Conservation (phyloP, 2,113 vertebrate species). For the Mustela lutreola region DNA sequence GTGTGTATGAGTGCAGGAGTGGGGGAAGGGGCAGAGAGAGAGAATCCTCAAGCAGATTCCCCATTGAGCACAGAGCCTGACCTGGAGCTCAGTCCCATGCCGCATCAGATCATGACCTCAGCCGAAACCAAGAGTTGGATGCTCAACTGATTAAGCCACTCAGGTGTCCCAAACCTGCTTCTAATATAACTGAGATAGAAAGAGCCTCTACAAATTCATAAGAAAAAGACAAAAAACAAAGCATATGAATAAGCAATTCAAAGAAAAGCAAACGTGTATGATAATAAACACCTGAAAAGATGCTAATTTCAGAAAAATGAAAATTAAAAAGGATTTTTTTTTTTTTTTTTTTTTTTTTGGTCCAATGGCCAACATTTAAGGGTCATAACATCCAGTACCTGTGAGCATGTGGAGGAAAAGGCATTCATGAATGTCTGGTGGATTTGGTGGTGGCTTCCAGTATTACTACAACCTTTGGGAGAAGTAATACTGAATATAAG, state of each 20-base stretch:
- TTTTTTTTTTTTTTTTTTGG: background rate
- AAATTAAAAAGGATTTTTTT: background rate
- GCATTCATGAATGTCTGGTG: background rate
- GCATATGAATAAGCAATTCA: background rate
- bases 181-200: background rate
- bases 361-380: background rate
- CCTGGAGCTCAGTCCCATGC: background rate
- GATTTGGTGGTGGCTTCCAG: background rate
- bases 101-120: background rate
- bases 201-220: background rate
- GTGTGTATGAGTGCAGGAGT: background rate
- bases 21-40: background rate
- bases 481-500: background rate
- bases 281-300: background rate
- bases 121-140: background rate
- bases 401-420: background rate
- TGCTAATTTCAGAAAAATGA: constrained; percentile 20
- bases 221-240: background rate
- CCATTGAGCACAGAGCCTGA: background rate
- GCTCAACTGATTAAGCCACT: background rate
- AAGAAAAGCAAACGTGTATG: background rate
- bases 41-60: background rate
- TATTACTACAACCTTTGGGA: background rate
- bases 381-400: background rate
- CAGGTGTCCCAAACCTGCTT: background rate